Conservation (phyloP, 2,888 invertebrate genomes). For the Cabera pusaria region DNA sequence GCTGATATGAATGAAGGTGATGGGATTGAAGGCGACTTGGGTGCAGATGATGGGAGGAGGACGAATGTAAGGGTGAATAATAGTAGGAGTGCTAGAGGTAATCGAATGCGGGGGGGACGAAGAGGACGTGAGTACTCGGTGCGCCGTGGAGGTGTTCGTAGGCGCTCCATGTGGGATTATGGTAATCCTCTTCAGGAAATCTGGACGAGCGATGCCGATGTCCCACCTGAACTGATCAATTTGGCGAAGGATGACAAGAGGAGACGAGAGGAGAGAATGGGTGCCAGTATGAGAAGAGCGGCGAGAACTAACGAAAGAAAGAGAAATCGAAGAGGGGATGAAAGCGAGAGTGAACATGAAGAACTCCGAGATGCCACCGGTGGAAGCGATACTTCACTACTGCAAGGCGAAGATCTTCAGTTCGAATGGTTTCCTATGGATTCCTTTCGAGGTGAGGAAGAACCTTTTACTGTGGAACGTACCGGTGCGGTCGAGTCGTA, state of each 20-base stretch:
- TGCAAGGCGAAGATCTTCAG: conserved; percentile 3
- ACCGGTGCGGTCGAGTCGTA: neutral
- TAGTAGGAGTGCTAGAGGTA: neutral
- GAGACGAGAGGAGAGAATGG: neutral
- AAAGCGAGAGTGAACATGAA: neutral
- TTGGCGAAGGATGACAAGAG: neutral
- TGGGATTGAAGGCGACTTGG: too few species aligned
- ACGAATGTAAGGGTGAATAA: too few species aligned
- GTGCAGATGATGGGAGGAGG: too few species aligned
- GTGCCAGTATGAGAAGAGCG: neutral
- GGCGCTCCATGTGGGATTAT: neutral
- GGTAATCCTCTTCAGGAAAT: conserved; percentile 8
- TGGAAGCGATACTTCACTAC: conserved; percentile 3
- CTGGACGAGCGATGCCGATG: conserved; percentile 6
- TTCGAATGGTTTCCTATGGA: conserved; percentile 10
- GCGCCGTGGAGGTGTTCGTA: neutral
- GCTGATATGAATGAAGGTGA: too few species aligned
- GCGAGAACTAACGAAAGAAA: neutral
- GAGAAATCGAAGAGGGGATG: neutral
- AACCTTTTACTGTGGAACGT: conserved; percentile 2
- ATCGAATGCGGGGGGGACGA: neutral
- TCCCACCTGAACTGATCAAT: conserved; percentile 5
- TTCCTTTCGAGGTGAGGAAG: conserved; percentile 2
- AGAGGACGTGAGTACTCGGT: neutral
- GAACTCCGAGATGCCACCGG: conserved; percentile 1